phyloP scores from a whole-genome alignment of 2,113 vertebrate species.

The Macaca mulatta region DNA sequence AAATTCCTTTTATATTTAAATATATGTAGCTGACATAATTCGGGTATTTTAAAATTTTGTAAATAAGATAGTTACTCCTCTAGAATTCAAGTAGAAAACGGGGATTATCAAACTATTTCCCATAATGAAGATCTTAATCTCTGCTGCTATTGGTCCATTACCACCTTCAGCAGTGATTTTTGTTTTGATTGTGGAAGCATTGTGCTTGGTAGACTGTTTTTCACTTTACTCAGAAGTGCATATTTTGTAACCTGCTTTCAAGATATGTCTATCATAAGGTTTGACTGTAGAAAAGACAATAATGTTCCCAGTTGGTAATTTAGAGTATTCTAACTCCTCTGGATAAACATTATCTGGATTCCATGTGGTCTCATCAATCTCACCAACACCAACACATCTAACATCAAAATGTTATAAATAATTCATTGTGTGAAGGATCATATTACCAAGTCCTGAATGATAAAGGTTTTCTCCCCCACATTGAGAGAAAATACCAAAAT shows the following conservation, averaged over 20 bases:
- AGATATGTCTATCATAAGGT: conserved; percentile 89
- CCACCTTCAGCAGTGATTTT: conserved; percentile 95
- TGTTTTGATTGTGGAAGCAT: conserved; percentile 90
- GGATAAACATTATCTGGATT: conserved; percentile 93
- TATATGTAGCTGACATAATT: conserved; percentile 93
- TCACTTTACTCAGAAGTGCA: conserved; percentile 92
- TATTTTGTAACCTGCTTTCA: conserved; percentile 92
- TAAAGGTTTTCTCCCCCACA: conserved; percentile 92
- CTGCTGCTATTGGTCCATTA: conserved; percentile 91
- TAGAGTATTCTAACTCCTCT: conserved; percentile 95
- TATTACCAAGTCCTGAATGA: conserved; percentile 88
- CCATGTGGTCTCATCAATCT: conserved; percentile 91
- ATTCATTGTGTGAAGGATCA: conserved; percentile 86
- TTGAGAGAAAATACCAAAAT: conserved; percentile 91
- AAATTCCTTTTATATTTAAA: conserved; percentile 93
- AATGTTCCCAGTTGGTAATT: conserved; percentile 93
- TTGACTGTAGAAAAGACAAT: conserved; percentile 92
- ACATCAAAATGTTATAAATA: conserved; percentile 93
- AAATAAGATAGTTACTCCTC: conserved; percentile 92
- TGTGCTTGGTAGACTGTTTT: conserved; percentile 91
- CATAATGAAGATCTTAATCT: conserved; percentile 91
- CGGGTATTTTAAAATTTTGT: conserved; percentile 92
- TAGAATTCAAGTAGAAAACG: conserved; percentile 93
- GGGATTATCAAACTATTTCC: conserved; percentile 93
- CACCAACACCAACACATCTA: conserved; percentile 90